A percentile compares a stretch with the other conserved stretches of the same genome.
phyloP scores from a whole-genome alignment of 2,113 vertebrate species.

The Leptodactylus fuscus region DNA sequence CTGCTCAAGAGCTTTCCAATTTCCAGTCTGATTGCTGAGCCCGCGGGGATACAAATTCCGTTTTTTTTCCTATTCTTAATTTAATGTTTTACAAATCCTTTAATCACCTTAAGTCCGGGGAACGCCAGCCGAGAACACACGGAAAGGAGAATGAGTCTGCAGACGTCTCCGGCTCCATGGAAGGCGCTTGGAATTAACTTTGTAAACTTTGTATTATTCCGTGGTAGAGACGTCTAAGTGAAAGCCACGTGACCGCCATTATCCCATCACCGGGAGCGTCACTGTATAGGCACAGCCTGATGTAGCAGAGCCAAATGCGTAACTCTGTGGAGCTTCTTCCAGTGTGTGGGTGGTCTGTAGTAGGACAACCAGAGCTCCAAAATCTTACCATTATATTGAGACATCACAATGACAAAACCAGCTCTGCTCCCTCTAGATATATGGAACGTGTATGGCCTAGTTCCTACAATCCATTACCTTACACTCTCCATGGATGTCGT shows the following conservation, averaged over 20 bases:
- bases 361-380: no score
- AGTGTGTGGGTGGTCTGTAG: no score
- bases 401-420: no score
- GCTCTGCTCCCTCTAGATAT: no score
- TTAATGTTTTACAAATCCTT: slow-evolving; percentile 53
- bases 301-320: no score
- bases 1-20: neutral
- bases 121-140: neutral
- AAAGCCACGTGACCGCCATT: neutral
- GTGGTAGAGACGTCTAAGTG: neutral
- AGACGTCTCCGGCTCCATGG: neutral
- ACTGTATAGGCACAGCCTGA: no score
- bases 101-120: slow-evolving; percentile 29
- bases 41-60: neutral
- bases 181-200: neutral
- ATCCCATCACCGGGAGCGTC: neutral
- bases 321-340: no score
- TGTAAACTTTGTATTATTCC: neutral
- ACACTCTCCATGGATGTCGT: no score
- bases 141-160: neutral
- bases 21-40: neutral
- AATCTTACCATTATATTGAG: no score
- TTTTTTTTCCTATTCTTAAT: slow-evolving; percentile 6
- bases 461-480: no score
- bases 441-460: no score